Conservation (phyloP, 2,797 vertebrate genomes). For the Enteromius afrohamiltoni region DNA sequence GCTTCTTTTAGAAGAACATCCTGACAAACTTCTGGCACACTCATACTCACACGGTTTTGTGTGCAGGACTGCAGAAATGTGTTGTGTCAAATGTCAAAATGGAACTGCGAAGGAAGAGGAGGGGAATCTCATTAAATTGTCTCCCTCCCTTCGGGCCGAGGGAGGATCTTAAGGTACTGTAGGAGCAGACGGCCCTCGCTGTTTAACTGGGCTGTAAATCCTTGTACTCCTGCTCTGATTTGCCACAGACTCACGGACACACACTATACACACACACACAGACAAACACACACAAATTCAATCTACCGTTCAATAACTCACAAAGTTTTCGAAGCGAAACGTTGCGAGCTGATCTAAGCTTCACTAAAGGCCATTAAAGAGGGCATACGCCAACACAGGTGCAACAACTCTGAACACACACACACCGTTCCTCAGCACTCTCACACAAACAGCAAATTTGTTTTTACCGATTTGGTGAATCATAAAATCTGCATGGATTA, state of each 20-base stretch:
- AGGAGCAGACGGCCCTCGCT: constrained; percentile 30
- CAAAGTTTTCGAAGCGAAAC: not conserved
- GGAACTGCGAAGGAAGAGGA: not conserved
- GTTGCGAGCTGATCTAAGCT: not conserved
- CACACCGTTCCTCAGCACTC: too few species aligned
- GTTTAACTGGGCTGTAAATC: constrained; percentile 50
- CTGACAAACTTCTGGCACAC: constrained; percentile 12
- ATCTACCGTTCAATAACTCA: constrained; percentile 23
- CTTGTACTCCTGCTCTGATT: constrained; percentile 24
- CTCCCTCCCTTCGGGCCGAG: not conserved
- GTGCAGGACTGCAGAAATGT: constrained; percentile 18
- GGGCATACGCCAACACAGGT: not conserved
- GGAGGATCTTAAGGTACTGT: constrained; percentile 30
- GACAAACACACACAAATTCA: constrained; percentile 17
- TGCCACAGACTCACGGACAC: constrained; percentile 29
- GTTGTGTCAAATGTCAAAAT: constrained; percentile 18
- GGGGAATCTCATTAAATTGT: constrained; percentile 48
- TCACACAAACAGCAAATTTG: not conserved
- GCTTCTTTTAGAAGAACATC: constrained; percentile 15
- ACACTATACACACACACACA: not conserved
- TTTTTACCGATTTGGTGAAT: not conserved
- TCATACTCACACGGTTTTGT: constrained; percentile 21
- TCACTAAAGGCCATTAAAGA: constrained; percentile 2
- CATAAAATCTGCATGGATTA: not conserved
- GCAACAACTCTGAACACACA: not conserved